Evolutionary conservation across 1,140 invertebrate genomes (phyloP), one percentile per base, ranked within the genome.

Genomic region (Bicyclus anynana): DNA sequence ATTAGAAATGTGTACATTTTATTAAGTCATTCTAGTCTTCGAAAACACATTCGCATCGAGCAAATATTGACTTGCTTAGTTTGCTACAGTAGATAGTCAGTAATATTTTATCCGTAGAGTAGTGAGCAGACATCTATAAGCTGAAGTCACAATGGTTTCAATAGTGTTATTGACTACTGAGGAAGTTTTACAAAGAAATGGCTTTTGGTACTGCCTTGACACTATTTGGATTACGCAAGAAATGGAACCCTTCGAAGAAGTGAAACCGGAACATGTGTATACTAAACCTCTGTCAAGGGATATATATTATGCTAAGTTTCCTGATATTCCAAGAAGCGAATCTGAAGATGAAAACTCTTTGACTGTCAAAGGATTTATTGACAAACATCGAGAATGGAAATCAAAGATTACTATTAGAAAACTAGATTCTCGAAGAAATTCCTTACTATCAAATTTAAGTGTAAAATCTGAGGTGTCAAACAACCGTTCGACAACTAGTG

Each of bases 211-310:
- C 27, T 69, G 74, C 29, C 72, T 89, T 53, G 81, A 84, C 55
- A 61, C 71, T 27, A 38, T 77, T 21, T 89, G 88, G 88, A 69
- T 80, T 13, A 77, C 75, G 10, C 72, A 80, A 40, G 80, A 87
- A 33, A 44, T 90, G 61, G 88, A 90, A 65, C 85, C 85, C 0
- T 88, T 88, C 49, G 80, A 85, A 59, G 85, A 88, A 40, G 68
- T 88, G 0, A 77, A 76, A 62, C 72, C 68, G 0, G 82, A 88
- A 53, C 74, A 85, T 44, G 40, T 74, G 21, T 87, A 70, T 54
- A 51, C 62, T 1, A 87, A 86, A 55, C 86, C 84, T 0, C 62
- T 86, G 0, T 70, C 83, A 7, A 76, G 77, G 59, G 84, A 87
- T 37, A 49, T 75, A 16, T 89, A 89, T 40, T 89, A 89, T 44